Evolutionary conservation across 2,888 invertebrate genomes (phyloP), one percentile per base, ranked within the genome.

Genomic region (Onchidella celtica): DNA sequence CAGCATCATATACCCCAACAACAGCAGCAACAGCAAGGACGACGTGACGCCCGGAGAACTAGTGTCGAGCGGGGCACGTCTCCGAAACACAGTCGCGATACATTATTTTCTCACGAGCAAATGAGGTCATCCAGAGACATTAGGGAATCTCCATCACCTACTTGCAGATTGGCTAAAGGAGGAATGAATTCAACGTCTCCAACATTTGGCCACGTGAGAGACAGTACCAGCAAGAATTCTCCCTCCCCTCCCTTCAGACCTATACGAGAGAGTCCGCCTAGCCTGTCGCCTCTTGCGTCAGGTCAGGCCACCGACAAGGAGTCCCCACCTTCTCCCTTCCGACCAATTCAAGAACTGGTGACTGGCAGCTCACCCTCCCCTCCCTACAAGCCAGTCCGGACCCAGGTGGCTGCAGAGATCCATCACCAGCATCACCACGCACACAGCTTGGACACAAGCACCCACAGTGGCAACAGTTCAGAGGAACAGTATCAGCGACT

Each of bases 401-500:
- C 87, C 3, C 85, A 88, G 73, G 86, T 88, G n/a, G 78, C 86
- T n/a, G 88, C 83, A 32, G 88, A 89, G 74, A 84, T 88, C 3
- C n/a, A n/a, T n/a, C 89, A 88, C 77, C 79, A 84, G 34, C 86
- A 84, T 36, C 34, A 66, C 36, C 36, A 70, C 27, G 24, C 24
- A 47, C 68, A 27, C 29, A 65, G n/a, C 27, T 59, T 29, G 9
- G 66, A 77, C 32, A 36, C 65, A 11, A 14, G 21, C 14, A 14
- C 24, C 47, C 55, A 72, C 55, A 65, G 57, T 65, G 66, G 66
- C 11, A 65, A 65, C 55, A 66, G 65, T 66, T 73, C 79, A 14
- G 79, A 79, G 17, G 79, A 74, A 9, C 78, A 73, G 17, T 88
- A 87, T 73, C 76, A 83, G 36, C 85, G 82, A 3, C 61, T 81